Base-by-base conservation (phyloP, 1,140 invertebrate species). In the Aleiodes sp. region DNA sequence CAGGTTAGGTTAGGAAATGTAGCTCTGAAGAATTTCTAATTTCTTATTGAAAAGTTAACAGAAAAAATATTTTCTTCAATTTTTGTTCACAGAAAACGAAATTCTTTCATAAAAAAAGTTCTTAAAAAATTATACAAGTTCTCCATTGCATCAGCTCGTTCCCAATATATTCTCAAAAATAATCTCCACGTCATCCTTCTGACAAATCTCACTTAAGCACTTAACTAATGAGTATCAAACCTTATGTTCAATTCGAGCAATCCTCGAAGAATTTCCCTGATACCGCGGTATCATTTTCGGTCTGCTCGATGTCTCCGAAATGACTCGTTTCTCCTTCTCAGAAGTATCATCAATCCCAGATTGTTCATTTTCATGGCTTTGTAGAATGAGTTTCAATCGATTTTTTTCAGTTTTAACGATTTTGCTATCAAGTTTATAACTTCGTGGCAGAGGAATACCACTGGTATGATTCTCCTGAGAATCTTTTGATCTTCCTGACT, bases 391-490 rank as follows among this genome's bases (percentile, higher is more conserved):
- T 16, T 70, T 73, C 29, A 82, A 52, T 4, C 79, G 77, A 71
- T 85, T 85, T 41, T 72, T 80, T 60, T 83, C 79, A 1, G 82
- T 85, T 33, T 85, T 84, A 0, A 67, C 75, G 16, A 78, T 70
- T 62, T 85, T 85, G 31, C 73, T 77, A 24, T 77, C 73, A 16
- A 29, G 72, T 74, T 66, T 75, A 4, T 63, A 70, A n/a, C 70
- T 71, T 26, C 73, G 76, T 0, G 78, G 75, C 14, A 82, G 33
- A 9, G 83, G 81, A n/a, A 85, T 85, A 16, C 24, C 57, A 16
- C 39, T 63, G 8, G 68, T 14, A 2, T 31, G 16, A 16, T 31
- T 1, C 16, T 7, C 26, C 16, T 28, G 52, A 24, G 46, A 9
- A 9, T 52, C 46, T 9, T 24, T 52, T 19, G 46, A 21, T 12